Conservation (phyloP, 2,888 invertebrate genomes). For the Pammene fasciana region DNA sequence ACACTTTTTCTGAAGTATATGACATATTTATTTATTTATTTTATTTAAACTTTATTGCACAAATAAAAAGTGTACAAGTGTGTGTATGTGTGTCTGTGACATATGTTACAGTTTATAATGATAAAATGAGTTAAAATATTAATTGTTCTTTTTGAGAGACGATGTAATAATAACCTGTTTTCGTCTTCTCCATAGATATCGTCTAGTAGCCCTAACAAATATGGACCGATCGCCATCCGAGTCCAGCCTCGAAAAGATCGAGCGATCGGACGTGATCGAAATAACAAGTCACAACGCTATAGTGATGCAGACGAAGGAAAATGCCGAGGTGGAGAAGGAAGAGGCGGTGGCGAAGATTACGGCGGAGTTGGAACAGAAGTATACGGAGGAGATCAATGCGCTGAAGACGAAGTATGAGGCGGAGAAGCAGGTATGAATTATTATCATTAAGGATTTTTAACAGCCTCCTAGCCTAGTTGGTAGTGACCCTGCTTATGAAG, state of each 20-base stretch:
- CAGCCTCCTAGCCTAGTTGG: no score
- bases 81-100: no score
- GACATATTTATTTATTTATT: no score
- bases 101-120: no score
- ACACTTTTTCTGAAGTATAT: no score
- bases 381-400: constrained; percentile 63
- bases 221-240: constrained; percentile 91
- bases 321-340: constrained; percentile 85
- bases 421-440: constrained; percentile 76
- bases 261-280: constrained; percentile 86
- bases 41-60: no score
- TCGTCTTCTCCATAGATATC: constrained; percentile 76
- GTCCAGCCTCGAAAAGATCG: constrained; percentile 89
- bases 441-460: no score
- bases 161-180: no score
- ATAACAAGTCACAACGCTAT: constrained; percentile 86
- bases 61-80: no score
- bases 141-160: no score
- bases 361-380: constrained; percentile 71
- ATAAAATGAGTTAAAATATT: no score
- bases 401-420: constrained; percentile 73
- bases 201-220: constrained; percentile 87
- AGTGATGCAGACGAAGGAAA: constrained; percentile 86
- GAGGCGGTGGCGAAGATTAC: constrained; percentile 83
- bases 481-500: no score